These are phyloP conservation scores for Platorchestia sp. DNA, from an alignment of 1,140 invertebrate genomes.

Conservation along the genomic window DNA sequence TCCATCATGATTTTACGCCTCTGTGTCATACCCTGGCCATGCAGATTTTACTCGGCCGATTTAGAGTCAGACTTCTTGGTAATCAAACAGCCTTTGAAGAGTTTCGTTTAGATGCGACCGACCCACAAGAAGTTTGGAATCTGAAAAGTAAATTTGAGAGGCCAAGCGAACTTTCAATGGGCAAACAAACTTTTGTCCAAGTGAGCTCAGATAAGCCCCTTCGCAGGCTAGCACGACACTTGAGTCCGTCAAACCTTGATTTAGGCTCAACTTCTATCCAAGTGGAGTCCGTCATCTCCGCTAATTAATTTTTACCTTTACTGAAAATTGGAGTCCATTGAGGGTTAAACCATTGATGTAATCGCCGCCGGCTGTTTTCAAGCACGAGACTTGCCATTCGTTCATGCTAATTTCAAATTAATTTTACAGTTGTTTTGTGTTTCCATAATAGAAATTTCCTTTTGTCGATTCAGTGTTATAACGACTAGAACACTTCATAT, in stretches of 20 bases:
- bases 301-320: background rate
- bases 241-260: background rate
- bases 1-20: background rate
- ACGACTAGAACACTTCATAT: no score
- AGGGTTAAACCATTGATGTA: background rate
- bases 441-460: no score
- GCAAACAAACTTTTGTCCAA: slow-evolving; percentile 42
- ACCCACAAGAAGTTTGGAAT: slow-evolving; percentile 42
- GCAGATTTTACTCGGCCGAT: background rate
- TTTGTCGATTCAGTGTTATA: no score
- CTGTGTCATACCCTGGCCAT: background rate
- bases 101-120: slow-evolving; percentile 31
- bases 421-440: background rate
- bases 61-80: background rate
- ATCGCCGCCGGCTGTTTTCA: background rate
- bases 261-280: background rate
- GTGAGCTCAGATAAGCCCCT: background rate
- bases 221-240: background rate
- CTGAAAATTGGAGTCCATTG: background rate
- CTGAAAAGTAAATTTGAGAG: slow-evolving; percentile 40
- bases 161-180: background rate
- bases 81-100: slow-evolving; percentile 46
- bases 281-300: background rate
- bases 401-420: background rate
- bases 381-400: background rate